Evolutionary conservation across 2,888 invertebrate genomes (phyloP).

Genomic region (Plutella xylostella): DNA sequence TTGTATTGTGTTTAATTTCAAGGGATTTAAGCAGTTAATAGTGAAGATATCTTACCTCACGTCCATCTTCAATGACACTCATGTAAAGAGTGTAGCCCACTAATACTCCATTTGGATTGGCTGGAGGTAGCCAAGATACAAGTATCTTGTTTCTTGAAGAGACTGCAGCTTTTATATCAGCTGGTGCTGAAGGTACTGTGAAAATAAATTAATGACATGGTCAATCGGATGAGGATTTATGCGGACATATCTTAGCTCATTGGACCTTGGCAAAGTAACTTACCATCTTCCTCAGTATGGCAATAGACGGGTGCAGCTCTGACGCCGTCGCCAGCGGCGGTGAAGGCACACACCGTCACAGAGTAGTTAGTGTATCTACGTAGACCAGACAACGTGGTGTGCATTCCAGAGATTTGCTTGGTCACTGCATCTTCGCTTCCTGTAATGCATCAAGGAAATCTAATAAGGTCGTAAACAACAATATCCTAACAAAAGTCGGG

Average conservation of each 20-base stretch:
- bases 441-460: slow-evolving; percentile 34
- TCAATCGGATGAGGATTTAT: too few relatives aligned
- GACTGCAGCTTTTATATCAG: slow-evolving; percentile 90
- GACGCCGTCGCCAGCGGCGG: slow-evolving; percentile 90
- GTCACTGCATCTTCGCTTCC: slow-evolving; percentile 81
- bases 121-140: slow-evolving; percentile 91
- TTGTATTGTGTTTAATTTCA: slow-evolving; percentile 8
- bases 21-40: slow-evolving; percentile 12
- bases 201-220: slow-evolving; percentile 6
- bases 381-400: slow-evolving; percentile 79
- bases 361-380: slow-evolving; percentile 93
- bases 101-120: slow-evolving; percentile 84
- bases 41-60: slow-evolving; percentile 59
- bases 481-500: too few relatives aligned
- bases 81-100: slow-evolving; percentile 87
- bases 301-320: slow-evolving; percentile 87
- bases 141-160: slow-evolving; percentile 87
- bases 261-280: too few relatives aligned
- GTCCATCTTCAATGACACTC: slow-evolving; percentile 82
- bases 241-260: too few relatives aligned
- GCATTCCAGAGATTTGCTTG: slow-evolving; percentile 78
- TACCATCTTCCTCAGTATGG: slow-evolving; percentile 91
- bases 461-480: background rate
- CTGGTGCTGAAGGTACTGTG: slow-evolving; percentile 89
- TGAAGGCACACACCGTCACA: slow-evolving; percentile 89